Base-by-base conservation (phyloP, 2,888 invertebrate genomes). In the Neoaliturus tenellus region DNA sequence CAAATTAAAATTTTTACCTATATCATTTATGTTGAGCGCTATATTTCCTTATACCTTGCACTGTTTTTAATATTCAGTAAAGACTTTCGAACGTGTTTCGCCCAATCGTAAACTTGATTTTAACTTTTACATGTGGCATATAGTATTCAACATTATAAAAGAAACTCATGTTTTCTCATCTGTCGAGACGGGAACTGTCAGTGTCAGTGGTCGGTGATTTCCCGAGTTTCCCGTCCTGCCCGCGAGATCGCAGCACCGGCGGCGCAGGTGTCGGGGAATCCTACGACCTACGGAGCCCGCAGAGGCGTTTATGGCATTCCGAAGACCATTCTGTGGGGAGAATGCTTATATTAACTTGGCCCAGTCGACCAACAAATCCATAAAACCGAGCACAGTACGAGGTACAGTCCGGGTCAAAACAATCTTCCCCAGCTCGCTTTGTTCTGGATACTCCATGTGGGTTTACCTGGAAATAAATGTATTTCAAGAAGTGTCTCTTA, bases 331-430 rank as follows among this genome's bases (percentile, higher is more conserved):
- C 62, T 62, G 62, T 62, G 31, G 62, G 62, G 69, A 23, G 69
- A 69, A 35, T 69, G 69, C 69, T 69, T 69, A 69, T 20, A 69
- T 69, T 69, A 69, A 69, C 69, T 39, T 69, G 62, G 62, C 31
- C 62, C 62, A 69, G 69, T 69, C 69, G 69, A 39, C 69, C 69
- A 69, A 69, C 69, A 69, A 69, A 69, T 69, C 69, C 69, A 69
- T 69, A 69, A 69, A 69, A 69, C 69, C 69, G 69, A 69, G 69
- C 35, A 69, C 69, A 69, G 69, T 69, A 62, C 62, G 62, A 62
- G 62, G 62, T 25, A 69, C 69, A 35, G 69, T 20, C 69, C 12
- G 6, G 1, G n/a, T 10, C 69, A 39, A 4, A 39, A 67, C 31
- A 5, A 23, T 28, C 14, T 33, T 33, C 14, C 51, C 1, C n/a